Base-by-base conservation (phyloP, 2,888 invertebrate species). In the Arenicola marina region DNA sequence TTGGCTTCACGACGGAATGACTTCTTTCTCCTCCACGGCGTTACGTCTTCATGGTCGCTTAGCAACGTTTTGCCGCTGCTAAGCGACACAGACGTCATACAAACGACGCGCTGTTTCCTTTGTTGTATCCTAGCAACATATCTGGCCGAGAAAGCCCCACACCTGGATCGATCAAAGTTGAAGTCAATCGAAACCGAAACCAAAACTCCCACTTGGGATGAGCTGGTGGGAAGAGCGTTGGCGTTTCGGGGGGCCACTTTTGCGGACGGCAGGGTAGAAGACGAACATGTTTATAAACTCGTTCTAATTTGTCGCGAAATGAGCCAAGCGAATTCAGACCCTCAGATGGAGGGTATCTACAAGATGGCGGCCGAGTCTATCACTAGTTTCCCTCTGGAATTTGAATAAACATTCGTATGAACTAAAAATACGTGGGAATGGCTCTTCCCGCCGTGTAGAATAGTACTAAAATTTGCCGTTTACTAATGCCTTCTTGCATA, bases 21-120 rank as follows among this genome's bases (percentile, higher is more conserved):
- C 43, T 66, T 66, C 64, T 66, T 66, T 31, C 51, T 66, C 2
- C 44, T 66, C 2, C 66, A 66, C 32, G 64, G 66, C 2, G 64
- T 66, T 34, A 66, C 66, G 4, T 57, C 44, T 18, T 56, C 58
- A 4, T 66, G 61, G 63, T 15, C 43, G 15, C 51, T 66, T n/a
- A n/a, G 32, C n/a, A 45, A 65, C n/a, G 34, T 65, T 11, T 15
- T 57, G 21, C 53, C 53, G 24, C 2, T 21, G 21, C 28, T 63
- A 15, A 34, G 24, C 7, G 46, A 21, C 24, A 33, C 24, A 4
- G 33, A 57, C 24, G 21, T 29, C 4, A 24, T n/a, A 48, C 28
- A 24, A 0, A 24, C 34, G 26, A 29, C 28, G 21, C 28, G n/a
- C 3, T 28, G 43, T 1, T 63, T 28, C 26, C 7, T 63, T 4